Evolutionary conservation across 1,140 invertebrate genomes (phyloP).

Genomic region (Apis mellifera): DNA sequence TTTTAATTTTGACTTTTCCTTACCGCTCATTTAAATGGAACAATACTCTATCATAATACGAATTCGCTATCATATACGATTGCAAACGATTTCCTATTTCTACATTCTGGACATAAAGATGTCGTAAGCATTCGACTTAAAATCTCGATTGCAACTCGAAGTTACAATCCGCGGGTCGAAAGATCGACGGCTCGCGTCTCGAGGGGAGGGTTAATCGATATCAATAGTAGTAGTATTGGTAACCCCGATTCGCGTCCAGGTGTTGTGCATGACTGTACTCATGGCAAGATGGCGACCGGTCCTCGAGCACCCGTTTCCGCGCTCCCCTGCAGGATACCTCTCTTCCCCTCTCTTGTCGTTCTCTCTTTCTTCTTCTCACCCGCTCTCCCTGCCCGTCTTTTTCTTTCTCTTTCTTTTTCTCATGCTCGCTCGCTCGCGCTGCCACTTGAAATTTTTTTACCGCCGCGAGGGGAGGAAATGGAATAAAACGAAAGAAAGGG

Average conservation of each 20-base stretch:
- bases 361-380: constrained; percentile 34
- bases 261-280: constrained; percentile 73
- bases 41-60: neutral
- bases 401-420: constrained; percentile 46
- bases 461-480: constrained; percentile 67
- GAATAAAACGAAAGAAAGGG: constrained; percentile 67
- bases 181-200: constrained; percentile 8
- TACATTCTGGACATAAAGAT: neutral
- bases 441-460: constrained; percentile 69
- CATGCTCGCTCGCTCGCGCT: constrained; percentile 58
- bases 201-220: constrained; percentile 51
- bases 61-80: too few relatives aligned
- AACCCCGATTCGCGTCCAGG: constrained; percentile 62
- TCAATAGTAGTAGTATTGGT: constrained; percentile 54
- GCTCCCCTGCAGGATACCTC: constrained; percentile 64
- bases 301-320: constrained; percentile 72
- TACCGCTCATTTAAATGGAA: neutral
- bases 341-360: constrained; percentile 25
- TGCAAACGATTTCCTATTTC: neutral
- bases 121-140: neutral
- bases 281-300: constrained; percentile 74
- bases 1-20: neutral
- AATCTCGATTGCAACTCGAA: constrained; percentile 2
- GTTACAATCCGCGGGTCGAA: constrained; percentile 3
- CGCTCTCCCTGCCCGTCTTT: constrained; percentile 38